Evolutionary conservation across 2,888 invertebrate species (phyloP).

Genomic region (Branchipolynoe longqiensis): DNA sequence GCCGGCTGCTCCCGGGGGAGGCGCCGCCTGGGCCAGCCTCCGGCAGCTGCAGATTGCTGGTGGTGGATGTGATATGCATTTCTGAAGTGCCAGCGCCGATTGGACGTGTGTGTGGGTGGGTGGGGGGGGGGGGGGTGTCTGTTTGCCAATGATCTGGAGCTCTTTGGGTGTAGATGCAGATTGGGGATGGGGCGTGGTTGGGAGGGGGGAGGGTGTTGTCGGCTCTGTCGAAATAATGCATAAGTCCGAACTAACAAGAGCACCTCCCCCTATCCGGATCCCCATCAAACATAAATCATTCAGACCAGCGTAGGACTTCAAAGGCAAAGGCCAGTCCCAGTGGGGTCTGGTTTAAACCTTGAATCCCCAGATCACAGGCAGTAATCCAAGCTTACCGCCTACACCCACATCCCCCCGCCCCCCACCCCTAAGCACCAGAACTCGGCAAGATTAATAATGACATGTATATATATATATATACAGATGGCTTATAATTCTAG

Average conservation of each 20-base stretch:
- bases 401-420: too few relatives aligned
- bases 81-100: background rate
- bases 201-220: background rate
- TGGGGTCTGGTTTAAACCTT: background rate
- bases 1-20: too few relatives aligned
- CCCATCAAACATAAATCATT: conserved; percentile 25
- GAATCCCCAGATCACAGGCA: background rate
- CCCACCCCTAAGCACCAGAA: too few relatives aligned
- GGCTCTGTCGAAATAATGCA: background rate
- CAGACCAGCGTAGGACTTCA: conserved; percentile 10
- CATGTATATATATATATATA: too few relatives aligned
- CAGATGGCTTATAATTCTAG: too few relatives aligned
- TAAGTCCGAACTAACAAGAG: conserved; percentile 5
- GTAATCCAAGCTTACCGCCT: too few relatives aligned
- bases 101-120: background rate
- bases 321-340: background rate
- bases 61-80: conserved; percentile 19
- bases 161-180: background rate
- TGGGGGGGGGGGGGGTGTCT: background rate
- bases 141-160: conserved; percentile 3
- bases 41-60: background rate
- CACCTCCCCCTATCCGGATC: background rate
- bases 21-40: too few relatives aligned
- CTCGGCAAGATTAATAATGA: too few relatives aligned
- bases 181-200: background rate